Percentiles rank a stretch among this genome's conserved stretches.
These are phyloP conservation scores for Rhinolophus ferrumequinum DNA, from an alignment of 2,113 vertebrate species.

Conservation along the genomic window DNA sequence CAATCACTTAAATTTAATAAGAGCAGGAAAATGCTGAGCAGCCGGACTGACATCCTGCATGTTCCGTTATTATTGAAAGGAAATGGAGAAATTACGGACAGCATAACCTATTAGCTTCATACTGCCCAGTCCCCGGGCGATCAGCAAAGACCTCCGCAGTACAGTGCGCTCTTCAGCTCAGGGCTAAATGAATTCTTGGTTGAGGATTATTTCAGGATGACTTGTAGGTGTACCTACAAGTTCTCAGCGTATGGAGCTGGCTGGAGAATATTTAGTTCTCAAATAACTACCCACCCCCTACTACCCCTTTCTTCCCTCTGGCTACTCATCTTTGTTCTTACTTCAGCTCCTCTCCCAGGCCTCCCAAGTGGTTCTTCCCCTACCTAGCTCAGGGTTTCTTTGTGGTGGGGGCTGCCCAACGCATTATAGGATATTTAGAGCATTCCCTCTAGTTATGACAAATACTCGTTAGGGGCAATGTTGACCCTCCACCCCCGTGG, in stretches of 20 bases:
- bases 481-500: neutral
- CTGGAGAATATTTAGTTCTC: constrained; percentile 6
- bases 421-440: neutral
- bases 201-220: constrained; percentile 49
- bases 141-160: neutral
- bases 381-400: neutral
- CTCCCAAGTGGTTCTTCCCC: neutral
- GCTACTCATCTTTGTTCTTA: neutral
- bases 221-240: neutral
- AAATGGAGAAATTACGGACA: constrained; percentile 58
- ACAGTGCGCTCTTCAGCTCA: neutral
- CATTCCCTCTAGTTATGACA: neutral
- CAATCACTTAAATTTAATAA: constrained; percentile 60
- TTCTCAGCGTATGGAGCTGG: neutral
- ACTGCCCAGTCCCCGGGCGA: neutral
- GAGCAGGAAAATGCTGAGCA: constrained; percentile 36
- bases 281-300: neutral
- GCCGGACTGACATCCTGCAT: neutral
- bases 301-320: neutral
- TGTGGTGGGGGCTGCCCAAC: neutral
- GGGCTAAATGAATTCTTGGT: constrained; percentile 6
- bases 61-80: constrained; percentile 18
- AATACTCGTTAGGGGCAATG: neutral
- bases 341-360: neutral
- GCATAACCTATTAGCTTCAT: neutral